Conservation (phyloP, 2,888 invertebrate species). For the Malthinus flaveolus region DNA sequence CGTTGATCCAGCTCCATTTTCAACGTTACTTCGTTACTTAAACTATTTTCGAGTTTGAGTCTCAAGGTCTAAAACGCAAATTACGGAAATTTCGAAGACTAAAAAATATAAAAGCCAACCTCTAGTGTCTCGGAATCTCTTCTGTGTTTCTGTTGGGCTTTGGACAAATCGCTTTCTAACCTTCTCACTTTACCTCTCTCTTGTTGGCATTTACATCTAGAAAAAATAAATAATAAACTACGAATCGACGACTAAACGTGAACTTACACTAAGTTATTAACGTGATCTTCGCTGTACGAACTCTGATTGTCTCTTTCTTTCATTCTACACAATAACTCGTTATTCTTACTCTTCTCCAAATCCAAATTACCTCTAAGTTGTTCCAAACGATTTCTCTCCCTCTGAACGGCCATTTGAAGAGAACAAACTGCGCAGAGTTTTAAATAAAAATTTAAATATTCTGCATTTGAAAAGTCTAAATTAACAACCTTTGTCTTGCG, state of each 20-base stretch:
- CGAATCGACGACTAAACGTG: no score
- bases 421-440: slow-evolving; percentile 28
- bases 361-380: slow-evolving; percentile 35
- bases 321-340: slow-evolving; percentile 33
- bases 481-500: slow-evolving; percentile 57
- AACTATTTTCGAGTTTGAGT: slow-evolving; percentile 27
- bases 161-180: slow-evolving; percentile 37
- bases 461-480: neutral
- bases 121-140: slow-evolving; percentile 29
- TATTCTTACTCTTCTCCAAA: slow-evolving; percentile 36
- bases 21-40: slow-evolving; percentile 31
- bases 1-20: slow-evolving; percentile 29
- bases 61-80: slow-evolving; percentile 25
- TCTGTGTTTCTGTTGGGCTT: slow-evolving; percentile 27
- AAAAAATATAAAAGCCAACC: slow-evolving; percentile 16
- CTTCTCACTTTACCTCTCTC: slow-evolving; percentile 32
- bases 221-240: neutral
- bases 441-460: neutral
- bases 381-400: slow-evolving; percentile 35
- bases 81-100: neutral
- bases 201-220: slow-evolving; percentile 34
- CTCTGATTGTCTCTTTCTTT: slow-evolving; percentile 36
- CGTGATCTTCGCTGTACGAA: slow-evolving; percentile 34
- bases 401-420: slow-evolving; percentile 34
- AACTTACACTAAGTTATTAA: slow-evolving; percentile 33